These are phyloP conservation scores for Atta colombica DNA, from an alignment of 1,140 invertebrate species.

Conservation along the genomic window DNA sequence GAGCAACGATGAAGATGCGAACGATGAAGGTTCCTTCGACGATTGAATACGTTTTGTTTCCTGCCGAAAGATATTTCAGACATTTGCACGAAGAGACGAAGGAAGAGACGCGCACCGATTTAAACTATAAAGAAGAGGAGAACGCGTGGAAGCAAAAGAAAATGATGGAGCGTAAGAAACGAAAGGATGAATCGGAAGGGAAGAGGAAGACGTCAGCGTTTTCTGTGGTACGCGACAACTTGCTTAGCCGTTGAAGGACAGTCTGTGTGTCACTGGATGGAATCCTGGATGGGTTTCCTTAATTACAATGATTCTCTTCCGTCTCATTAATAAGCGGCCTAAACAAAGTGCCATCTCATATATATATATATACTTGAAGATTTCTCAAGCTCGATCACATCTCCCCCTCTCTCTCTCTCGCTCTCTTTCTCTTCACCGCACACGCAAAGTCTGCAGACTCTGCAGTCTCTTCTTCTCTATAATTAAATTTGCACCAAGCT, in stretches of 20 bases:
- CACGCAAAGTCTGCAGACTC: conserved; percentile 38
- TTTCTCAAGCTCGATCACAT: conserved; percentile 73
- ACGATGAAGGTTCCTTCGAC: conserved; percentile 55
- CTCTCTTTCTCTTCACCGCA: conserved; percentile 22
- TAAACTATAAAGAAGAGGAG: conserved; percentile 1
- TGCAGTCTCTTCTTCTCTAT: conserved; percentile 72
- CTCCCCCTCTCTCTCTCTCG: background rate
- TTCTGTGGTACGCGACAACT: conserved; percentile 33
- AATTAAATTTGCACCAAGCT: conserved; percentile 84
- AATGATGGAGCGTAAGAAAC: background rate
- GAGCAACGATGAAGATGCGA: conserved; percentile 26
- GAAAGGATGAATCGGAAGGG: conserved; percentile 9
- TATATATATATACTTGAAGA: conserved; percentile 80
- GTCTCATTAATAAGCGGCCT: conserved; percentile 82
- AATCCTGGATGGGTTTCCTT: conserved; percentile 79
- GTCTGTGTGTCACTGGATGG: conserved; percentile 67
- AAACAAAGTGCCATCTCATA: conserved; percentile 79
- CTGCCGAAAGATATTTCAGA: conserved; percentile 68
- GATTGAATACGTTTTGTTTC: conserved; percentile 72
- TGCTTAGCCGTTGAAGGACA: conserved; percentile 54
- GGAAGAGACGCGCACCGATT: conserved; percentile 23
- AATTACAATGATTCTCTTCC: conserved; percentile 82
- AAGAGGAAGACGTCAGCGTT: conserved; percentile 13
- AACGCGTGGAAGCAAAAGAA: background rate
- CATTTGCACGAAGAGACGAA: conserved; percentile 37